These are phyloP conservation scores for Silurus aristotelis DNA, from an alignment of 2,797 vertebrate species.

Conservation along the genomic window DNA sequence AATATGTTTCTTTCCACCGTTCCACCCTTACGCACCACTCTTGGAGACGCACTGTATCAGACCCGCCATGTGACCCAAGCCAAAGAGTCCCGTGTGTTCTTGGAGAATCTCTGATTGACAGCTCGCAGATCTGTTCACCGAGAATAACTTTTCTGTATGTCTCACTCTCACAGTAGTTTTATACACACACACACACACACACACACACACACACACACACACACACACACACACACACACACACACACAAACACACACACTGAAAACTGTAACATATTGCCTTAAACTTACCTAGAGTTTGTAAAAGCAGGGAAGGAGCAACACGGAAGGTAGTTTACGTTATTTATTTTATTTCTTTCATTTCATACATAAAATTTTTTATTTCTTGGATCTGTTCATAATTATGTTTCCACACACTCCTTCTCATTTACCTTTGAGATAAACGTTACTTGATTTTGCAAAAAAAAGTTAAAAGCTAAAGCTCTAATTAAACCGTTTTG, in stretches of 20 bases:
- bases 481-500: not conserved
- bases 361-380: not conserved
- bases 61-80: not conserved
- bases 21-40: not conserved
- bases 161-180: not conserved
- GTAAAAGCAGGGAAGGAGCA: not conserved
- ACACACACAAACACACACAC: too few relatives aligned
- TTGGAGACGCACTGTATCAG: not conserved
- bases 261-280: not conserved
- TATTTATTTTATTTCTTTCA: not conserved
- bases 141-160: not conserved
- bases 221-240: not conserved
- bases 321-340: not conserved
- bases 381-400: not conserved
- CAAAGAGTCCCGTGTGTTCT: slow-evolving; percentile 9
- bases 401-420: not conserved
- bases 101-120: slow-evolving; percentile 2
- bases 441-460: not conserved
- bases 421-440: not conserved
- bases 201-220: not conserved
- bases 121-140: not conserved
- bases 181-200: not conserved
- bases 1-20: not conserved
- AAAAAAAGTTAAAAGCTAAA: not conserved
- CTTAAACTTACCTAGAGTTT: not conserved